These are phyloP conservation scores for Alfaro cultratus DNA, from an alignment of 2,797 vertebrate genomes.

Conservation along the genomic window DNA sequence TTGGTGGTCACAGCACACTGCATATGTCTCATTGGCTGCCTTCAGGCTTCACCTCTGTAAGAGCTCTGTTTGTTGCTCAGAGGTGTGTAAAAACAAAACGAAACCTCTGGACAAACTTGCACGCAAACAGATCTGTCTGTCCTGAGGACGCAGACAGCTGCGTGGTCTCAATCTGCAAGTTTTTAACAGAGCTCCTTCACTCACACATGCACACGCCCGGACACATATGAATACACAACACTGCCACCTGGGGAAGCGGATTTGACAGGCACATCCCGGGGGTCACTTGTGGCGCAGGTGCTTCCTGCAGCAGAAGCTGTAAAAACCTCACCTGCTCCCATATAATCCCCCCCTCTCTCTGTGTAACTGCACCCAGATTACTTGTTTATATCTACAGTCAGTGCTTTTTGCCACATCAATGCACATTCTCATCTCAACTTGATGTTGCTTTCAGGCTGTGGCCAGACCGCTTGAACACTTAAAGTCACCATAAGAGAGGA, in stretches of 20 bases:
- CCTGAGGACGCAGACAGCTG: slow-evolving; percentile 63
- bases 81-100: slow-evolving; percentile 6
- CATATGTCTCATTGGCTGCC: slow-evolving; percentile 51
- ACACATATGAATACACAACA: slow-evolving; percentile 20
- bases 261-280: slow-evolving; percentile 66
- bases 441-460: slow-evolving; percentile 4
- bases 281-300: slow-evolving; percentile 59
- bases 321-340: slow-evolving; percentile 38
- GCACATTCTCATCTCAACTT: slow-evolving; percentile 27
- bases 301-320: slow-evolving; percentile 57
- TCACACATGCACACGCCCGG: slow-evolving; percentile 19
- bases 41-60: slow-evolving; percentile 66
- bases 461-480: slow-evolving; percentile 28
- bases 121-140: slow-evolving; percentile 46
- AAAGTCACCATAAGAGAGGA: slow-evolving; percentile 27
- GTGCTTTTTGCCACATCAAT: slow-evolving; percentile 40
- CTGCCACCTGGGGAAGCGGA: slow-evolving; percentile 54
- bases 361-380: slow-evolving; percentile 48
- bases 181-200: slow-evolving; percentile 50
- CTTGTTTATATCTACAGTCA: slow-evolving; percentile 35
- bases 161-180: slow-evolving; percentile 46
- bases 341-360: slow-evolving; percentile 29
- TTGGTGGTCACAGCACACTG: slow-evolving; percentile 68
- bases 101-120: slow-evolving; percentile 40
- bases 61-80: slow-evolving; percentile 50